Percentiles rank a stretch among this genome's conserved stretches.
These are phyloP conservation scores for Eptesicus fuscus DNA, from an alignment of 2,113 vertebrate genomes.

Conservation along the genomic window DNA sequence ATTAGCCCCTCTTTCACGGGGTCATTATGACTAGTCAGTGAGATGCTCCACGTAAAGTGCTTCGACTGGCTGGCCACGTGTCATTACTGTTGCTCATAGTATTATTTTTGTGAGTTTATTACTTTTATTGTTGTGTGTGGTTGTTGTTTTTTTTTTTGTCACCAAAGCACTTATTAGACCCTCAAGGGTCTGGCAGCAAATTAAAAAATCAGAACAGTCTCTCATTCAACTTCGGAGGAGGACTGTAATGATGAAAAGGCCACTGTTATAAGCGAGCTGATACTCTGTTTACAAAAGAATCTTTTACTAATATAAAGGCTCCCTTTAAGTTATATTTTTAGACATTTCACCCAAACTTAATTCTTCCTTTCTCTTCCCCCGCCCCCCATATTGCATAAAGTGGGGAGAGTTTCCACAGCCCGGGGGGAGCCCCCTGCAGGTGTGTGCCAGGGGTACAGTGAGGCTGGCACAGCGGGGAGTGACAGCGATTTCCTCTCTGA, in stretches of 20 bases:
- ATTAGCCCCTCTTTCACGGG: not conserved
- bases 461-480: not conserved
- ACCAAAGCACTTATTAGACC: not conserved
- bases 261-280: not conserved
- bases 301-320: not conserved
- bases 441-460: not conserved
- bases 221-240: not conserved
- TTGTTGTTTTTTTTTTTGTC: not conserved
- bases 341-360: not conserved
- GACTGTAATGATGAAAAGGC: not conserved
- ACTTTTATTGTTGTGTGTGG: too few species aligned
- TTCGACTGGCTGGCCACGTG: accelerated
- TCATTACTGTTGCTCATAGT: accelerated
- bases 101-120: not conserved
- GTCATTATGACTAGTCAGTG: not conserved
- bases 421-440: not conserved
- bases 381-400: not conserved
- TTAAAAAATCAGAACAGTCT: not conserved
- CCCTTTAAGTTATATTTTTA: not conserved
- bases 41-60: not conserved
- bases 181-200: not conserved
- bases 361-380: not conserved
- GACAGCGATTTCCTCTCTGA: not conserved
- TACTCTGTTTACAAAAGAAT: not conserved
- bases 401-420: not conserved